Percentiles rank a stretch among this genome's conserved stretches.
Conservation (phyloP, 2,888 invertebrate species). For the Harmothoe impar region DNA sequence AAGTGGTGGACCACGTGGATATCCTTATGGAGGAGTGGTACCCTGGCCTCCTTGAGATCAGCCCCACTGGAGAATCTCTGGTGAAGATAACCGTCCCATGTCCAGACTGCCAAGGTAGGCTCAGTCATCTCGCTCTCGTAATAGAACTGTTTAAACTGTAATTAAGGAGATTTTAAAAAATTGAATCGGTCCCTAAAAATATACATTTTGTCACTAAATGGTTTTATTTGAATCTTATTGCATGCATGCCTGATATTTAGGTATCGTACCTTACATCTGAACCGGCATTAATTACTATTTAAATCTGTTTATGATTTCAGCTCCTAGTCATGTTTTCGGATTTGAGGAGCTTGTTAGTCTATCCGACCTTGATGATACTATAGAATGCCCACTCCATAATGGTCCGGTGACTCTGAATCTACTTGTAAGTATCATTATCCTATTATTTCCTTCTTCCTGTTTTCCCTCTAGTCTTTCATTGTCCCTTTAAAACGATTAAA, state of each 20-base stretch:
- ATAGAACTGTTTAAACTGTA: background rate
- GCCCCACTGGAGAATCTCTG: conserved; percentile 78
- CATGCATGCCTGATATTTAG: too few species aligned
- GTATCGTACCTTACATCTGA: too few species aligned
- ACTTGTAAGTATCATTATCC: conserved; percentile 68
- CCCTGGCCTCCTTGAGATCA: conserved; percentile 78
- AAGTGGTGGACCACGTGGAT: conserved; percentile 79
- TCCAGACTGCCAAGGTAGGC: conserved; percentile 74
- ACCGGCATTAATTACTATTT: background rate
- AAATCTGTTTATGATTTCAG: background rate
- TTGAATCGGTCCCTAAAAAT: background rate
- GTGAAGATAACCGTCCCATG: conserved; percentile 77
- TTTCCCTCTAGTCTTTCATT: too few species aligned
- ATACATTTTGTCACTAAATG: too few species aligned
- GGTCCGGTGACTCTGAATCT: conserved; percentile 73
- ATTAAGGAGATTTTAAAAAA: background rate
- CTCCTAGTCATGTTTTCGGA: conserved; percentile 71
- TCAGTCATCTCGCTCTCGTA: too few species aligned
- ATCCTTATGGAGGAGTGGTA: conserved; percentile 82
- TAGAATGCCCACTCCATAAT: conserved; percentile 76
- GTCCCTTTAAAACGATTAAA: too few species aligned
- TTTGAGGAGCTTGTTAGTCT: conserved; percentile 74
- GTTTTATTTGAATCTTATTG: too few species aligned
- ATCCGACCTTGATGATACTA: conserved; percentile 71
- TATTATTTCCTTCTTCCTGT: too few species aligned